These are phyloP conservation scores for Cyrtonyx montezumae DNA, from an alignment of 2,113 vertebrate species.

Conservation along the genomic window DNA sequence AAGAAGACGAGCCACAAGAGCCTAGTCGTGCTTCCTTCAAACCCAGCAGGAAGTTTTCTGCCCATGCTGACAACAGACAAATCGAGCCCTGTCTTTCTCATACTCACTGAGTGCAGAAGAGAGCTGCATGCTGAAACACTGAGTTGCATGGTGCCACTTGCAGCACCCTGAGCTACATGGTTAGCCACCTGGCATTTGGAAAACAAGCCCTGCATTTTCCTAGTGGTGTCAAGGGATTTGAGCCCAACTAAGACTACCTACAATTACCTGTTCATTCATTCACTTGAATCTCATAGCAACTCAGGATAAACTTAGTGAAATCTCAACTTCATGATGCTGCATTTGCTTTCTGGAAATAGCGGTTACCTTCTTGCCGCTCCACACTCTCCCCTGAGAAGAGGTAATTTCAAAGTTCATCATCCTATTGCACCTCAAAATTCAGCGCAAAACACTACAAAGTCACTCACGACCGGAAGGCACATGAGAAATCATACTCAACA, in stretches of 20 bases:
- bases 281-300: neutral
- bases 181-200: neutral
- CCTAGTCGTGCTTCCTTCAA: neutral
- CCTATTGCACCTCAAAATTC: neutral
- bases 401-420: neutral
- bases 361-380: neutral
- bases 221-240: fast-evolving
- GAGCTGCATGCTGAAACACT: neutral
- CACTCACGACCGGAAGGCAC: fast-evolving
- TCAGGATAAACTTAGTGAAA: too few species aligned
- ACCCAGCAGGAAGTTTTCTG: neutral
- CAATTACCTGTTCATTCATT: neutral
- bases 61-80: neutral
- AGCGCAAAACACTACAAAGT: neutral
- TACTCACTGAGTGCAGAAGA: neutral
- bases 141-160: fast-evolving
- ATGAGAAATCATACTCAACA: fast-evolving
- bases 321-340: neutral
- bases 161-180: fast-evolving
- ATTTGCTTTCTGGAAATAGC: neutral
- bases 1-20: neutral
- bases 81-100: neutral
- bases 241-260: neutral
- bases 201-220: fast-evolving
- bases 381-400: neutral